Conservation (phyloP, 2,888 invertebrate species). For the Drymonia ruficornis region DNA sequence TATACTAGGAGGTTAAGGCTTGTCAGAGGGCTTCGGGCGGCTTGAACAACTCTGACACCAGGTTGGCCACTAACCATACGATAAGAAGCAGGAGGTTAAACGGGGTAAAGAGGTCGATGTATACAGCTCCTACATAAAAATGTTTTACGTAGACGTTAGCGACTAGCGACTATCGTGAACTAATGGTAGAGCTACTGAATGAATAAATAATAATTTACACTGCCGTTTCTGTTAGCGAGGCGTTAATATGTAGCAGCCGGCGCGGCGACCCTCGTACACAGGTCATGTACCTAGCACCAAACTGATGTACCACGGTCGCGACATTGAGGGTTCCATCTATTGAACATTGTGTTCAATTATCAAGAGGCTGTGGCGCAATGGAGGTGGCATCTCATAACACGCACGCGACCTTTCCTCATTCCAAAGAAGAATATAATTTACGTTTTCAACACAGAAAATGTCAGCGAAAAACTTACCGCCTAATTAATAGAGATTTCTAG, state of each 20-base stretch:
- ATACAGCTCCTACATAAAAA: no score
- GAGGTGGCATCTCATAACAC: slow-evolving; percentile 58
- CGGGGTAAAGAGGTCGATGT: no score
- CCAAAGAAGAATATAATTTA: slow-evolving; percentile 35
- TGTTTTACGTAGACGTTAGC: no score
- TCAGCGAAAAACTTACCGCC: slow-evolving; percentile 31
- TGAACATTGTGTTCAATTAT: slow-evolving; percentile 55
- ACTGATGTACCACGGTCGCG: slow-evolving; percentile 65
- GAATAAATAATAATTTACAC: slow-evolving; percentile 37
- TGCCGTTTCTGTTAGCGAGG: slow-evolving; percentile 36
- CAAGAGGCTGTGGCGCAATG: slow-evolving; percentile 50
- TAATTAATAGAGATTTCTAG: no score
- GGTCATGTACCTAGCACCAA: slow-evolving; percentile 61
- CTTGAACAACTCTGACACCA: no score
- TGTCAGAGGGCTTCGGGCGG: no score
- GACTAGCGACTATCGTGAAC: no score
- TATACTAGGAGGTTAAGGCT: no score
- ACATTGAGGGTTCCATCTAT: slow-evolving; percentile 66
- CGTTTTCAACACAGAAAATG: slow-evolving; percentile 35
- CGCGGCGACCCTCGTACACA: slow-evolving; percentile 52
- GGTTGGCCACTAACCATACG: no score
- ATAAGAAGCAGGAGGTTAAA: no score
- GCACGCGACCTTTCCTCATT: slow-evolving; percentile 54
- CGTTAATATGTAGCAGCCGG: slow-evolving; percentile 42
- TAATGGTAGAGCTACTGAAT: slow-evolving; percentile 25